Evolutionary conservation across 2,113 vertebrate species (phyloP), one percentile per base, ranked within the genome.

Genomic region (Saccopteryx bilineata): DNA sequence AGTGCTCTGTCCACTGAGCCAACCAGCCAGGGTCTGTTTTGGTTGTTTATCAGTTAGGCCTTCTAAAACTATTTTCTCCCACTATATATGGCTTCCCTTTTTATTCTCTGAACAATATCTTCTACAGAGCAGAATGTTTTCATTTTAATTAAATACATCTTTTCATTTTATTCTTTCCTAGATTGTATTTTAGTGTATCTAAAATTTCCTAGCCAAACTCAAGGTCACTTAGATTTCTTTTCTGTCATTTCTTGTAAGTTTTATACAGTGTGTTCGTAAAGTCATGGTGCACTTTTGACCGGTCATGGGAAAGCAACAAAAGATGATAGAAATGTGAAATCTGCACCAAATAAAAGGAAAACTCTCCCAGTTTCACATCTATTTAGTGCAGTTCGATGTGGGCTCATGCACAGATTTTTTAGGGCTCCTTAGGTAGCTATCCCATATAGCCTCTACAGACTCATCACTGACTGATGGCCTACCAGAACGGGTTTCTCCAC

Each of bases 51-150:
- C 48, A 87, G 58, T 33, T 33, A 68, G 54, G 33, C 33, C 7
- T 48, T 85, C 63, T 58, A 5, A 54, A 80, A 79, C 79, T 65
- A 80, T 91, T 74, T 91, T 90, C n/a, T 91, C 19, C 8, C 33
- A 58, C 11, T 15, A 50, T 65, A 50, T 65, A 12, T 58, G 39
- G 18, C 24, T 71, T 86, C 21, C 26, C 13, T 87, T 87, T 75
- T 75, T 9, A 39, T 60, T 82, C 50, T 95, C 52, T 87, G 60
- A 87, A 18, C 17, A 87, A 9, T 26, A 33, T 66, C 6, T 80
- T 90, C 72, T 54, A 28, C 17, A 50, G 28, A 80, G 7, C 8
- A 81, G 54, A 58, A 52, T 2, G 28, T 72, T 84, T 81, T 48
- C 54, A 33, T 65, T 56, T 87, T 79, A 52, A 61, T 48, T 2